These are phyloP conservation scores for Andrena fulva DNA, from an alignment of 2,888 invertebrate genomes.

Conservation along the genomic window DNA sequence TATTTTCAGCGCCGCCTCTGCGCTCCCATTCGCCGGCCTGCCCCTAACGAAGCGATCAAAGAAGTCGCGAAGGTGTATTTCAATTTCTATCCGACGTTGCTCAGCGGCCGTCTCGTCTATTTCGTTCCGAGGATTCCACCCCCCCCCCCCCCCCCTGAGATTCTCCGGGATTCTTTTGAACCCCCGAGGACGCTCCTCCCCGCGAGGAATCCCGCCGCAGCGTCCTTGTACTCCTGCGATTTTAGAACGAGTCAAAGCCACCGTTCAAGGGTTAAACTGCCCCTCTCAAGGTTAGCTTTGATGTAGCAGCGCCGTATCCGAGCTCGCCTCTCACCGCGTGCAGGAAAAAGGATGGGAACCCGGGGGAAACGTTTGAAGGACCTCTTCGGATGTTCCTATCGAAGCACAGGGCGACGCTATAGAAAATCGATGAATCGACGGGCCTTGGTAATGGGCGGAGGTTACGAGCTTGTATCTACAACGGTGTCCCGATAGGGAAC, in stretches of 20 bases:
- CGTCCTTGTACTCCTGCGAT: slow-evolving; percentile 4
- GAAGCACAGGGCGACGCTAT: not conserved
- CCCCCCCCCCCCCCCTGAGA: not conserved
- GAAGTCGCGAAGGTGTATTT: slow-evolving; percentile 60
- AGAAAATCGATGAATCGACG: slow-evolving; percentile 58
- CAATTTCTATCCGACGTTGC: slow-evolving; percentile 33
- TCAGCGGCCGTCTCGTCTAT: not conserved
- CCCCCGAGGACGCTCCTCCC: not conserved
- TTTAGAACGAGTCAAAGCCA: slow-evolving; percentile 32
- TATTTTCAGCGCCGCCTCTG: slow-evolving; percentile 64
- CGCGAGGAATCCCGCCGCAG: slow-evolving; percentile 2
- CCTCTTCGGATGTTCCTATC: slow-evolving; percentile 5
- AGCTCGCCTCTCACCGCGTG: not conserved
- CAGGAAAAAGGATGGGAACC: not conserved
- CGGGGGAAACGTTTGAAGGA: not conserved
- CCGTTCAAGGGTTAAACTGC: slow-evolving; percentile 32
- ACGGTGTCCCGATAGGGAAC: slow-evolving; percentile 3
- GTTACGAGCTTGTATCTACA: slow-evolving; percentile 19
- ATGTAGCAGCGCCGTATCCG: not conserved
- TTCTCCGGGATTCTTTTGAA: not conserved
- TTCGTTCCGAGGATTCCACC: not conserved
- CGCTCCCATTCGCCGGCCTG: slow-evolving; percentile 61
- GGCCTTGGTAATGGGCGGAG: slow-evolving; percentile 15
- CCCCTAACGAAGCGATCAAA: slow-evolving; percentile 70
- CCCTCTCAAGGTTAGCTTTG: slow-evolving; percentile 23